Evolutionary conservation across 2,113 vertebrate species (phyloP), one percentile per base, ranked within the genome.

Genomic region (Saccopteryx bilineata): DNA sequence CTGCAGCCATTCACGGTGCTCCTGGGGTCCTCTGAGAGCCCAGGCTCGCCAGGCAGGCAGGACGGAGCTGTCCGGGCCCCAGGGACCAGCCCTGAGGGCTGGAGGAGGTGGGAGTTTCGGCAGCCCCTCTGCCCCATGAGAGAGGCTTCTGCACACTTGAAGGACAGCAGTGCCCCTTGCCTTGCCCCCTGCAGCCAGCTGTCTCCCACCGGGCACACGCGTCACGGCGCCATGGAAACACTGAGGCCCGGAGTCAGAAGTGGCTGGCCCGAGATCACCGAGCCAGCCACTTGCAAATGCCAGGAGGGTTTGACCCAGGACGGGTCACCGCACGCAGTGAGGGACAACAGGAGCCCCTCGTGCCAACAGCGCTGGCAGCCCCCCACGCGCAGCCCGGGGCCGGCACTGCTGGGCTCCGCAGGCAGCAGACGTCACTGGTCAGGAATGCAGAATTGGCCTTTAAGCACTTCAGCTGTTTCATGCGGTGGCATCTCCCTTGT

Each of bases 391-490:
- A 31, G 7, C 65, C 31, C 0, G 24, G 46, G n/a, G n/a, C n/a
- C 24, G 3, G 48, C 6, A 8, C 74, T 18, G 50, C 17, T n/a
- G 17, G 74, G 50, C 75, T 11, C n/a, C n/a, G n/a, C n/a, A n/a
- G 0, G 60, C 52, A 10, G 72, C 71, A 48, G 61, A 71, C 14
- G 7, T 0, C 15, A 12, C 85, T 58, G 81, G 95, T n/a, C 68
- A n/a, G 81, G 94, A 92, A 94, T 52, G 74, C 96, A 84, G 79
- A 96, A 65, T 31, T 10, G 63, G 94, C 89, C 94, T 95, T 89
- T 79, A 96, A 96, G 28, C 69, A 88, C 93, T 60, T 81, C 63
- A 24, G 81, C 48, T 13, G 84, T 60, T 92, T 60, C 97, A 56
- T 54, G 63, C 88, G 68, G 9, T 18, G 15, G 65, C 68, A 0